Evolutionary conservation across 1,140 invertebrate species (phyloP), one percentile per base, ranked within the genome.

Genomic region (Drosophila ironensis): DNA sequence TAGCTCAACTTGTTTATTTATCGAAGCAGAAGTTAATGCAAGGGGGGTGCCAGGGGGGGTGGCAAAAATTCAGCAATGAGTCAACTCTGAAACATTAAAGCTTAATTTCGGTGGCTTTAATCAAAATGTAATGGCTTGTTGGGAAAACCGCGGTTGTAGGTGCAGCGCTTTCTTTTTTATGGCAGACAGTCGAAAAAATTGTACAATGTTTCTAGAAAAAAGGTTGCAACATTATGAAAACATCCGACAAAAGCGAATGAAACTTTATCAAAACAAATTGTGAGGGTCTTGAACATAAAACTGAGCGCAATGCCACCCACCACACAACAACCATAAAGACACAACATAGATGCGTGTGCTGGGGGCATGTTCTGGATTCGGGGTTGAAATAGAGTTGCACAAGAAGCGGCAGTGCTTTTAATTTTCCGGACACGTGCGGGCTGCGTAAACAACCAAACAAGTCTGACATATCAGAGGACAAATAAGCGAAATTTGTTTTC

Each of bases 1-100:
- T 86, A 84, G 78, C 78, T 84, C 74, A 86, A 84, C 78, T 84
- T 84, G 78, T 86, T 84, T 84, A 86, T 84, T 84, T 86, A 84
- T 84, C 78, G 78, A 84, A 71, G 78, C 78, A 86, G 63, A 82
- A 82, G 69, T 68, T 78, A 78, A 82, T 73, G 69, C 57, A 7
- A n/a, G 44, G 47, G 7, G 2, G 25, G 22, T 33, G 24, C 47
- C 11, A 7, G 57, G 30, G 53, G 22, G 20, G 41, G 3, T n/a
- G 47, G 22, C 20, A 71, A 69, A 56, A 64, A 75, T 46, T 33
- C 25, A 30, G 59, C 38, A 47, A 67, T 68, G 60, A 50, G 37
- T 57, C 38, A 66, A 51, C 53, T 27, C 22, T n/a, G n/a, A n/a
- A n/a, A n/a, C n/a, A n/a, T n/a, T n/a, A n/a, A n/a, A n/a, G n/a